Percentiles rank a stretch among this genome's conserved stretches.
These are phyloP conservation scores for Pristionchus arcanus DNA, from an alignment of 2,888 invertebrate species.

Conservation along the genomic window DNA sequence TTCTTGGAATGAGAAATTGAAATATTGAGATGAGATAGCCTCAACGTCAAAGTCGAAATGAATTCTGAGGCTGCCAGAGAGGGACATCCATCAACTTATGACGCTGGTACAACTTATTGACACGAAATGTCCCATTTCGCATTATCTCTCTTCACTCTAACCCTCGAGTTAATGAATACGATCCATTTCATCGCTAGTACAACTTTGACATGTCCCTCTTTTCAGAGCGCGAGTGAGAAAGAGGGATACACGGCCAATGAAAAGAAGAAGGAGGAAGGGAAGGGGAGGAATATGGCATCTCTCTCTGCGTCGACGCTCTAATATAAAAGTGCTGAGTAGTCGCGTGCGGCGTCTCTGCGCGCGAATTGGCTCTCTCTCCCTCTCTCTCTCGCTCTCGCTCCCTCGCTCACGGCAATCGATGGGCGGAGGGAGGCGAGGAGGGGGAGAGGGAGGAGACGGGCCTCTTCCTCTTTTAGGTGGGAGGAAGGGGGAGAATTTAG, in stretches of 20 bases:
- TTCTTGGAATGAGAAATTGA: too few relatives aligned
- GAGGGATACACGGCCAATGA: slow-evolving; percentile 26
- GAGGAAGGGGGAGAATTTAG: slow-evolving; percentile 1
- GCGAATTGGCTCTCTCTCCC: slow-evolving; percentile 70
- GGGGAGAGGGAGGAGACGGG: neutral
- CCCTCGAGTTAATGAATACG: neutral
- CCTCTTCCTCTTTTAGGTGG: neutral
- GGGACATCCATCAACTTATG: too few relatives aligned
- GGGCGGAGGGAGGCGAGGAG: neutral
- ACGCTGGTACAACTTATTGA: too few relatives aligned
- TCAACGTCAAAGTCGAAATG: too few relatives aligned
- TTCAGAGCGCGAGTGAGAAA: slow-evolving; percentile 23
- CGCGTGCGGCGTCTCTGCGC: slow-evolving; percentile 75
- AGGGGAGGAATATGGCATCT: slow-evolving; percentile 57
- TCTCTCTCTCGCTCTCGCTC: neutral
- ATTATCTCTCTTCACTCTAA: neutral
- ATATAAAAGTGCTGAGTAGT: slow-evolving; percentile 77
- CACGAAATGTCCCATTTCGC: too few relatives aligned
- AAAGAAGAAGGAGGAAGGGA: slow-evolving; percentile 52
- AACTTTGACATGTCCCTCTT: neutral
- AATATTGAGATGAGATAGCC: too few relatives aligned
- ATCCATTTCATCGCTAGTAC: neutral
- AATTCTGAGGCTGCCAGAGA: too few relatives aligned
- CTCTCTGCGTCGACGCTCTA: slow-evolving; percentile 2
- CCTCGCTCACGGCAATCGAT: neutral